These are phyloP conservation scores for Anarrhichthys ocellatus DNA, from an alignment of 2,113 vertebrate genomes.

Conservation along the genomic window DNA sequence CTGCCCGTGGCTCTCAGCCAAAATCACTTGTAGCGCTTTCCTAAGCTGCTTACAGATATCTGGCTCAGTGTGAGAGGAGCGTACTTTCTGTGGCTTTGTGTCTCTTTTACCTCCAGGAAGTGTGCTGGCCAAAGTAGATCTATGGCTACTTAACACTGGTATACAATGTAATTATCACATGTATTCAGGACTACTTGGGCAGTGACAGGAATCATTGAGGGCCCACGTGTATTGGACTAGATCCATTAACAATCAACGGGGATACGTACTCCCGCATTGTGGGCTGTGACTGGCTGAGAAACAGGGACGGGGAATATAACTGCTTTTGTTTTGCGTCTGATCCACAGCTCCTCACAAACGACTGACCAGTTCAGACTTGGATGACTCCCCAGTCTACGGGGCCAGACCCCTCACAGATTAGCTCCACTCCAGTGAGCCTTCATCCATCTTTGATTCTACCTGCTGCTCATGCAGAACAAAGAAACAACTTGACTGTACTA, in stretches of 20 bases:
- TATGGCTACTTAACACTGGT: conserved; percentile 13
- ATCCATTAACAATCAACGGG: background rate
- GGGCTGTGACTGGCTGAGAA: background rate
- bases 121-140: conserved; percentile 20
- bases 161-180: conserved; percentile 12
- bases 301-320: background rate
- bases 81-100: conserved; percentile 25
- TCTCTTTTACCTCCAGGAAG: conserved; percentile 39
- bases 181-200: background rate
- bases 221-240: background rate
- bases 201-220: background rate
- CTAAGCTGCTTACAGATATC: conserved; percentile 55
- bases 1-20: conserved; percentile 51
- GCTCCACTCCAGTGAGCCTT: conserved; percentile 25
- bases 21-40: conserved; percentile 47
- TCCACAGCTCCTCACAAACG: conserved; percentile 63
- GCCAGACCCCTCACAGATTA: conserved; percentile 42
- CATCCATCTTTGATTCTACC: conserved; percentile 11
- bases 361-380: conserved; percentile 61
- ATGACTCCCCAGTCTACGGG: conserved; percentile 34
- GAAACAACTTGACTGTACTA: background rate
- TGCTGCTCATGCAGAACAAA: conserved; percentile 41
- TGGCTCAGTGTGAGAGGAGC: conserved; percentile 36
- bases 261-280: background rate
- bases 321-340: background rate